A percentile compares a stretch with the other conserved stretches of the same genome.
Conservation (phyloP, 1,140 invertebrate species). For the Saxidomus purpurata region DNA sequence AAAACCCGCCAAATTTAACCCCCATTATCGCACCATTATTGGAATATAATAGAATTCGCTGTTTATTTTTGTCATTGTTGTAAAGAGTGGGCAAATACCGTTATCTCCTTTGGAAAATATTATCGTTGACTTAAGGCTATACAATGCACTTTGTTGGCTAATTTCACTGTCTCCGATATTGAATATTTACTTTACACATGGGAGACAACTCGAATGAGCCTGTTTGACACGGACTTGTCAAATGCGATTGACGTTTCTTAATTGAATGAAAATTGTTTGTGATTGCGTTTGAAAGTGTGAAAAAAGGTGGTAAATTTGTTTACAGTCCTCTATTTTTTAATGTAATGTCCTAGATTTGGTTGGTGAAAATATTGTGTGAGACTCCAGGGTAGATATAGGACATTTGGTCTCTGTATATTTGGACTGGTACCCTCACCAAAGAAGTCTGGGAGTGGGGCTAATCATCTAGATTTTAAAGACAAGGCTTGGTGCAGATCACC, state of each 20-base stretch:
- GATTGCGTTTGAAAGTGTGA: too few species aligned
- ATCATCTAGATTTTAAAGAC: too few species aligned
- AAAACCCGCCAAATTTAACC: slow-evolving; percentile 15
- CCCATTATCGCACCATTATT: neutral
- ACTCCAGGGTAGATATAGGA: too few species aligned
- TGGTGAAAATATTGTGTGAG: too few species aligned
- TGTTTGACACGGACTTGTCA: neutral
- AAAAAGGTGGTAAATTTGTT: too few species aligned
- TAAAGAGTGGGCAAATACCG: slow-evolving; percentile 6
- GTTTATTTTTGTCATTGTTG: slow-evolving; percentile 32
- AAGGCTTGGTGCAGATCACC: too few species aligned
- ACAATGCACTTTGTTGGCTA: neutral
- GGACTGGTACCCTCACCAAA: too few species aligned
- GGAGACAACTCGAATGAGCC: neutral
- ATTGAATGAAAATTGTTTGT: neutral
- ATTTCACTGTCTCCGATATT: neutral
- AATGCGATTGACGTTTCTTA: neutral
- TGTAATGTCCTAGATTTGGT: too few species aligned
- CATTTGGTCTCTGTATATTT: too few species aligned
- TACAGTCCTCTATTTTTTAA: too few species aligned
- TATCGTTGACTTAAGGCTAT: neutral
- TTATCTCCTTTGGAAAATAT: slow-evolving; percentile 11
- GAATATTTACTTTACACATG: neutral
- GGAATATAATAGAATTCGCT: neutral
- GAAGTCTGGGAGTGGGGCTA: too few species aligned